Evolutionary conservation across 2,113 vertebrate species (phyloP).

Genomic region (Pimephales promelas): DNA sequence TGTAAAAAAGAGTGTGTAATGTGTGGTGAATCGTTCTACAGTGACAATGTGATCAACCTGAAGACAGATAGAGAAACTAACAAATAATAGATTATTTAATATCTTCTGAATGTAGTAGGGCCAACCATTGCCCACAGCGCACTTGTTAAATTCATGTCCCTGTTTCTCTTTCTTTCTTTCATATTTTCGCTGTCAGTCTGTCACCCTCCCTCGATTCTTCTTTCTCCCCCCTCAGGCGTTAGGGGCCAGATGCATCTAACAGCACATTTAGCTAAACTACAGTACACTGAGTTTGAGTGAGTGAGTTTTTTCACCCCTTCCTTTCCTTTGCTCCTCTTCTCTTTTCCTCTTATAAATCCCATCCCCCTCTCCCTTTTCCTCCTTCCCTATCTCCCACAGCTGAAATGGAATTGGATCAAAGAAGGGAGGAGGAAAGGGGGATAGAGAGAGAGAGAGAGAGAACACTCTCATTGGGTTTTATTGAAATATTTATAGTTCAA

Average conservation of each 20-base stretch:
- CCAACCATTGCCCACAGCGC: conserved; percentile 78
- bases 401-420: conserved; percentile 99
- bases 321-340: conserved; percentile 76
- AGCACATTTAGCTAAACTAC: conserved; percentile 95
- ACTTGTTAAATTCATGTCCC: conserved; percentile 81
- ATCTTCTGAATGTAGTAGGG: conserved; percentile 90
- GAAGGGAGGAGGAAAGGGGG: conserved; percentile 75
- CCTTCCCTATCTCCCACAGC: conserved; percentile 84
- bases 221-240: conserved; percentile 77
- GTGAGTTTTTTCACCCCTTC: conserved; percentile 87
- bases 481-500: conserved; percentile 99
- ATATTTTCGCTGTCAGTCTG: conserved; percentile 1
- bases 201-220: conserved; percentile 34
- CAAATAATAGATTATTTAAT: conserved; percentile 88
- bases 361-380: conserved; percentile 72
- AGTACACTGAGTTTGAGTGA: conserved; percentile 90
- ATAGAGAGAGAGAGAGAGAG: conserved; percentile 72
- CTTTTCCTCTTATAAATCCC: conserved; percentile 84
- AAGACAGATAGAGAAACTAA: conserved; percentile 15
- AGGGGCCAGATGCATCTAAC: conserved; percentile 94
- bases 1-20: neutral
- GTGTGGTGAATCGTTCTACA: neutral
- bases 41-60: neutral
- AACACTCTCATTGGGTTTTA: conserved; percentile 95
- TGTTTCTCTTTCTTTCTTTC: conserved; percentile 76